These are phyloP conservation scores for Chironomus tepperi DNA, from an alignment of 1,140 invertebrate genomes.

Conservation along the genomic window DNA sequence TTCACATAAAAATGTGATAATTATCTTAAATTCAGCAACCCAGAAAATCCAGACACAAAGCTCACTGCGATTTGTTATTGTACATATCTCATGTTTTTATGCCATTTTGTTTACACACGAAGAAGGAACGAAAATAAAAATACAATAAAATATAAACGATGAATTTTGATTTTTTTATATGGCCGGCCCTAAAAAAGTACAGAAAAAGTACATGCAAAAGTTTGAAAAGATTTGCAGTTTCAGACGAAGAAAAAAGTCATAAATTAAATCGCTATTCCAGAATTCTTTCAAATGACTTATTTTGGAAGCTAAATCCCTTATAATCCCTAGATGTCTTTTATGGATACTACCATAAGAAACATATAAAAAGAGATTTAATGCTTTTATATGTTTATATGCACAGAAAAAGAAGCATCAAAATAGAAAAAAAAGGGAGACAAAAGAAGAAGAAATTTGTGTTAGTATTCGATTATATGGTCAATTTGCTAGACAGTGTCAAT, in stretches of 20 bases:
- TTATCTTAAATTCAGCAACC: not conserved
- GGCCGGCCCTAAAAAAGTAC: no score
- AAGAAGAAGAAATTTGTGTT: not conserved
- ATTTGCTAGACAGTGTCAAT: slow-evolving; percentile 12
- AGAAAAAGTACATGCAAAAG: no score
- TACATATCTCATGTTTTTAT: no score
- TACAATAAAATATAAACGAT: no score
- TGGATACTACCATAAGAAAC: not conserved
- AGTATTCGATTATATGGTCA: slow-evolving; percentile 8
- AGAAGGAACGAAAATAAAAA: no score
- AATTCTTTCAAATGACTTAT: not conserved
- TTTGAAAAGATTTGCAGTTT: no score
- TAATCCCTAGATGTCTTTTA: not conserved
- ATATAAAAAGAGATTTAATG: not conserved
- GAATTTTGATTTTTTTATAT: no score
- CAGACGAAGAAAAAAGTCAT: not conserved
- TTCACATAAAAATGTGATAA: not conserved
- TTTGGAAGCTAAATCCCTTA: not conserved
- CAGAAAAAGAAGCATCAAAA: not conserved
- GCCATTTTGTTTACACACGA: no score
- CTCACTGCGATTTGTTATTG: not conserved
- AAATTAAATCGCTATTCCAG: not conserved
- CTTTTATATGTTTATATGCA: not conserved
- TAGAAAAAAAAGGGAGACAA: not conserved
- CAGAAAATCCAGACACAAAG: slow-evolving; percentile 6